phyloP scores from a whole-genome alignment of 2,888 invertebrate genomes.

The Xanthia togata region DNA sequence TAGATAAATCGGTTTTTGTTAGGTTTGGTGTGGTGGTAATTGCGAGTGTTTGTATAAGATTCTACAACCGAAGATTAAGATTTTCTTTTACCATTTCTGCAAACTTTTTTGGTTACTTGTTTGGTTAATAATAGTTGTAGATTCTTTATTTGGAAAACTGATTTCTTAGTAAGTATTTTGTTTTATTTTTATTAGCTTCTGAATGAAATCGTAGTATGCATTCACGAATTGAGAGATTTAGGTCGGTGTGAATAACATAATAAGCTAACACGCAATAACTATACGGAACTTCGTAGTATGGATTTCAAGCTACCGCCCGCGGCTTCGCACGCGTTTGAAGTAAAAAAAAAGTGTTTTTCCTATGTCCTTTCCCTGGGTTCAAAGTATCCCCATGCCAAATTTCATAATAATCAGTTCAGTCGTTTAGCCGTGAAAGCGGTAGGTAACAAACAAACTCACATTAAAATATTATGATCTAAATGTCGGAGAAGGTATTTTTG shows the following conservation, averaged over 20 bases:
- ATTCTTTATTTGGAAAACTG: neutral
- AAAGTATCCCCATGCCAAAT: too few species aligned
- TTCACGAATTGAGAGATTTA: neutral
- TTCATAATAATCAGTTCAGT: too few species aligned
- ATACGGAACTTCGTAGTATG: neutral
- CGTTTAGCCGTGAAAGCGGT: too few species aligned
- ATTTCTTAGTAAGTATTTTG: neutral
- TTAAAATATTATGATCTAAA: too few species aligned
- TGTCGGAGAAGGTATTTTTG: too few species aligned
- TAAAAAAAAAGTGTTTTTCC: too few species aligned
- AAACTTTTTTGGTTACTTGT: too few species aligned
- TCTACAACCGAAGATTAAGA: neutral
- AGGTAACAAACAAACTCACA: too few species aligned
- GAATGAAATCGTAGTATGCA: neutral
- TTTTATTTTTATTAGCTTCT: neutral
- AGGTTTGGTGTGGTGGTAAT: conserved; percentile 17
- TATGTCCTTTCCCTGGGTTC: too few species aligned
- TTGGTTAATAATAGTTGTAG: neutral
- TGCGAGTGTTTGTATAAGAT: conserved; percentile 15
- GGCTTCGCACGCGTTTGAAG: too few species aligned
- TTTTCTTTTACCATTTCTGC: neutral
- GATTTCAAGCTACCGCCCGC: too few species aligned
- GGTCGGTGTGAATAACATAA: neutral
- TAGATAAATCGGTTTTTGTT: conserved; percentile 40
- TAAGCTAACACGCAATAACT: neutral